These are phyloP conservation scores for Potamilus streckersoni DNA, from an alignment of 1,140 invertebrate genomes.

Conservation along the genomic window DNA sequence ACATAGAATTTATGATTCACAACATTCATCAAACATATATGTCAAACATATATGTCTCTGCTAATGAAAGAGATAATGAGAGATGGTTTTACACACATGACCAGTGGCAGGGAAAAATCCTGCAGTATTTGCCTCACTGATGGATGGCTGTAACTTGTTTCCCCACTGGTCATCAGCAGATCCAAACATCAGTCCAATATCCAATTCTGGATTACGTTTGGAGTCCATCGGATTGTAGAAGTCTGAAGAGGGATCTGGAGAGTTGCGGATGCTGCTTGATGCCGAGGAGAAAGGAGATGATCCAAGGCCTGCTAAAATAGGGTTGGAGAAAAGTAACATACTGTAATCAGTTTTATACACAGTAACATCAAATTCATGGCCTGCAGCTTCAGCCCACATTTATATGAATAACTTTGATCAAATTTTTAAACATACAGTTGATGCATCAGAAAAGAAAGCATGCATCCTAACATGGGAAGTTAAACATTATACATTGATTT, in stretches of 20 bases:
- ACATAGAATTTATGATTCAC: too few relatives aligned
- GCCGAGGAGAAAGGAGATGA: conserved; percentile 60
- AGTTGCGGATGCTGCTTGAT: conserved; percentile 54
- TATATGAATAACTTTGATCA: too few relatives aligned
- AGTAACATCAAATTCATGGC: not conserved
- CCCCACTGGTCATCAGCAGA: conserved; percentile 29
- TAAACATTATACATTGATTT: too few relatives aligned
- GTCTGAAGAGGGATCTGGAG: conserved; percentile 45
- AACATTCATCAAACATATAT: too few relatives aligned
- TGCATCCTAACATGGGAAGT: too few relatives aligned
- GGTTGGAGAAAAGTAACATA: not conserved
- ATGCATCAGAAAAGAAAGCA: too few relatives aligned
- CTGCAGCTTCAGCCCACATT: too few relatives aligned
- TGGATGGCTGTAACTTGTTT: conserved; percentile 15
- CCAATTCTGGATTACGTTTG: conserved; percentile 21
- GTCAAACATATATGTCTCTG: too few relatives aligned
- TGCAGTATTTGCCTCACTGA: conserved; percentile 21
- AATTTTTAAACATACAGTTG: too few relatives aligned
- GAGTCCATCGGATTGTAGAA: not conserved
- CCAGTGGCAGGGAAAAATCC: conserved; percentile 32
- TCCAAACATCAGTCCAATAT: conserved; percentile 41
- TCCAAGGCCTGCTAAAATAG: conserved; percentile 39
- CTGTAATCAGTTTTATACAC: not conserved
- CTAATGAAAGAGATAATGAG: too few relatives aligned
- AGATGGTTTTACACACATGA: conserved; percentile 14